Evolutionary conservation across 2,797 vertebrate species (phyloP).

Genomic region (Petrocephalus sullivani): DNA sequence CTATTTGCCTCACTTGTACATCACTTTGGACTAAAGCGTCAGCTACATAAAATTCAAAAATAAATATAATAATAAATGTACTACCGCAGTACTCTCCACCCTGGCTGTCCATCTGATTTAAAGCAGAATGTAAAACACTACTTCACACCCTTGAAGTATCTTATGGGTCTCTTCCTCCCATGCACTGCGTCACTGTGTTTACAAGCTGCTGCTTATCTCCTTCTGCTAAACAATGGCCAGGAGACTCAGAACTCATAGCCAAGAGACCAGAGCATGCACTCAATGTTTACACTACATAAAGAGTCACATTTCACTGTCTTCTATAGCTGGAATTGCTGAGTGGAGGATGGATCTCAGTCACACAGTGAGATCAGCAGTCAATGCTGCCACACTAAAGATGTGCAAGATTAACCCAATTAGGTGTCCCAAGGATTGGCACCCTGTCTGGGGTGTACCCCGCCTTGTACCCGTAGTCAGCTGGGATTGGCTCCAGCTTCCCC

Average conservation of each 20-base stretch:
- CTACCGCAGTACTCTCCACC: neutral
- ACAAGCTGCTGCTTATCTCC: neutral
- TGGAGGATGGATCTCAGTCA: neutral
- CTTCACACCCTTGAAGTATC: neutral
- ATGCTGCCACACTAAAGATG: neutral
- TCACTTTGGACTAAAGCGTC: neutral
- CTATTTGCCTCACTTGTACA: neutral
- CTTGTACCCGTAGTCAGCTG: no score
- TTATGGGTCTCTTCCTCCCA: neutral
- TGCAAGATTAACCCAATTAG: neutral
- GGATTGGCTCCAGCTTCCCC: no score
- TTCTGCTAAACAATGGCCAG: neutral
- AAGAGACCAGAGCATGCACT: neutral
- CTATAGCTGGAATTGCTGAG: neutral
- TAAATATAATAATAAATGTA: neutral
- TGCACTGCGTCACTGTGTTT: neutral
- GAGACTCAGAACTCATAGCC: neutral
- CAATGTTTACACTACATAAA: neutral
- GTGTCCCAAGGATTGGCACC: neutral
- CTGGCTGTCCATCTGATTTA: neutral
- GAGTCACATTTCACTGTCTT: neutral
- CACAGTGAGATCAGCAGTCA: neutral
- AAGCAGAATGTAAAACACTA: neutral
- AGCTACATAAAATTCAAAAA: neutral
- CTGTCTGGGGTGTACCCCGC: neutral